These are phyloP conservation scores for Podiceps cristatus DNA, from an alignment of 2,113 vertebrate genomes.

Conservation along the genomic window DNA sequence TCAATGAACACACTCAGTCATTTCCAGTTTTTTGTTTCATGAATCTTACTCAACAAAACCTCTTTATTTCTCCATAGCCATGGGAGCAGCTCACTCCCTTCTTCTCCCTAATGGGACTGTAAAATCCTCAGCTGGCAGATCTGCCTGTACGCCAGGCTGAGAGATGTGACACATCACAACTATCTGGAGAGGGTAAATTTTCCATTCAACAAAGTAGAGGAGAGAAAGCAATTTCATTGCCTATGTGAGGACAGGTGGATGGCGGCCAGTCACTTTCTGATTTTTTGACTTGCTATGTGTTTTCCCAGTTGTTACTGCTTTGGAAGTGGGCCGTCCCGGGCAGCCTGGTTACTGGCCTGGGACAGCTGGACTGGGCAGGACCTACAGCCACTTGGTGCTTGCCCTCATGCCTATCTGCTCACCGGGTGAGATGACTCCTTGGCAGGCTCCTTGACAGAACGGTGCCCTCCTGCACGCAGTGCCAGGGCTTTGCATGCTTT, in stretches of 20 bases:
- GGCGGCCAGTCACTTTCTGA: not conserved
- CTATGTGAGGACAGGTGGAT: not conserved
- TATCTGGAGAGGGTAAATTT: not conserved
- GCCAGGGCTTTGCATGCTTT: not conserved
- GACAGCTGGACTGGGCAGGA: not conserved
- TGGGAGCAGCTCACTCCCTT: not conserved
- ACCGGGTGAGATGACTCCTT: not conserved
- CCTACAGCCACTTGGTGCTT: not conserved
- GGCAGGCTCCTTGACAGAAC: too few species aligned
- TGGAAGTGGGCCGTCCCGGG: not conserved
- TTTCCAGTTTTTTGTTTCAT: not conserved
- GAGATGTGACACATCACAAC: not conserved
- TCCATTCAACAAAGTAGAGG: not conserved
- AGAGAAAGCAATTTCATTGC: not conserved
- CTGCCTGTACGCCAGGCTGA: not conserved
- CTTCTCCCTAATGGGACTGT: not conserved
- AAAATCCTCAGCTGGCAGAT: conserved; percentile 4
- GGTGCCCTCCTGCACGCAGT: not conserved
- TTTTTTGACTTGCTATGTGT: not conserved
- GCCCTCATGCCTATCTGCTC: not conserved
- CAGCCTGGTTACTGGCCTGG: not conserved
- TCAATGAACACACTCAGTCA: not conserved
- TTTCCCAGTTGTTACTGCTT: not conserved
- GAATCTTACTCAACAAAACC: conserved; percentile 11
- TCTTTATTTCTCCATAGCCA: not conserved